phyloP scores from a whole-genome alignment of 2,113 vertebrate species.

The Nicator chloris region DNA sequence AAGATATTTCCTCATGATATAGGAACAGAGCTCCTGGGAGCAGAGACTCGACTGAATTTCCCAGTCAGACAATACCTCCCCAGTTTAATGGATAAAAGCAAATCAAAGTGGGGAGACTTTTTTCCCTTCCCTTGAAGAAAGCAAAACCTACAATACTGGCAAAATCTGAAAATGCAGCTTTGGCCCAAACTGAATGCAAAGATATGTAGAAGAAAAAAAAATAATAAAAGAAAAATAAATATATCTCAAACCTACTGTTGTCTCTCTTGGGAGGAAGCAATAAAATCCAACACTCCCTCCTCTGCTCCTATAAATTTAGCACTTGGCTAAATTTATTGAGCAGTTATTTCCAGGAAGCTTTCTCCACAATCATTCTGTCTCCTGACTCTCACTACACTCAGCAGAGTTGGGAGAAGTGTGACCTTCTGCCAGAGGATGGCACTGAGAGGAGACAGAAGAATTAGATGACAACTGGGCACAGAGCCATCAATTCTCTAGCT shows the following conservation, averaged over 20 bases:
- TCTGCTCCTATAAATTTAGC: background rate
- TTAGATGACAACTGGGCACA: background rate
- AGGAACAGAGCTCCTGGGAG: background rate
- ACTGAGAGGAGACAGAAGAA: background rate
- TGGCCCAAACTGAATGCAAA: background rate
- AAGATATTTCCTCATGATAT: background rate
- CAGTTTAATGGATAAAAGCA: background rate
- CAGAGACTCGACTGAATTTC: background rate
- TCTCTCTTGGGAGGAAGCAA: background rate
- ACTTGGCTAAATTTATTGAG: background rate
- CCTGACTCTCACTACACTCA: background rate
- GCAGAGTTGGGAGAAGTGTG: background rate
- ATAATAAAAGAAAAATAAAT: too few species aligned
- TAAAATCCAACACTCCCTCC: background rate
- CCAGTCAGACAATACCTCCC: background rate
- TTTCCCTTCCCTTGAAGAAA: background rate
- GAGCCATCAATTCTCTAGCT: background rate
- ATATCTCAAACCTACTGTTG: background rate
- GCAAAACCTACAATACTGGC: background rate
- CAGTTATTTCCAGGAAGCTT: background rate
- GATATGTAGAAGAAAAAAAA: too few species aligned
- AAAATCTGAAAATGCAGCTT: background rate
- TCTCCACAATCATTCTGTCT: background rate
- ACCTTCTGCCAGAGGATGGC: background rate
- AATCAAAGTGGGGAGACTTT: rapidly evolving